Percentiles rank a stretch among this genome's conserved stretches.
These are phyloP conservation scores for Thera obeliscata DNA, from an alignment of 2,888 invertebrate genomes.

Conservation along the genomic window DNA sequence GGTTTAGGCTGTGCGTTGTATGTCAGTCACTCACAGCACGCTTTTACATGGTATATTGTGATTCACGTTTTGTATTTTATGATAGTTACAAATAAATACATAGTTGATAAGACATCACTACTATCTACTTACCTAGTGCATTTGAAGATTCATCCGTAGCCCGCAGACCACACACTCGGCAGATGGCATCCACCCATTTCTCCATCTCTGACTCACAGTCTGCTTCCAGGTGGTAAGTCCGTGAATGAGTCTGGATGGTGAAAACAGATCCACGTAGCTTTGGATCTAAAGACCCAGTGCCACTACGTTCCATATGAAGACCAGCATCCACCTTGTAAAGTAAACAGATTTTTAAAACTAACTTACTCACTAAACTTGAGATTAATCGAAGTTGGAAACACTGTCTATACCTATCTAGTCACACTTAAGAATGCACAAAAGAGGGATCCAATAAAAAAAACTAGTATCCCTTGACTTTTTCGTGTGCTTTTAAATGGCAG, in stretches of 20 bases:
- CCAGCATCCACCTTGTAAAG: slow-evolving; percentile 91
- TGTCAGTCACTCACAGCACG: too few species aligned
- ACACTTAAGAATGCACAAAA: too few species aligned
- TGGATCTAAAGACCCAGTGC: slow-evolving; percentile 89
- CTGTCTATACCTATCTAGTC: too few species aligned
- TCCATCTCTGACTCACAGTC: slow-evolving; percentile 97
- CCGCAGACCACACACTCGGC: slow-evolving; percentile 94
- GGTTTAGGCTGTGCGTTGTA: too few species aligned
- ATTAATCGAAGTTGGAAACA: too few species aligned
- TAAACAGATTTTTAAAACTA: not conserved
- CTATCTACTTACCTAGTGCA: slow-evolving; percentile 38
- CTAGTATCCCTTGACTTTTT: too few species aligned
- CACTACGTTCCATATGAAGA: slow-evolving; percentile 91
- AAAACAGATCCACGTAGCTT: slow-evolving; percentile 87
- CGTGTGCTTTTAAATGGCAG: too few species aligned
- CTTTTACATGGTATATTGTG: too few species aligned
- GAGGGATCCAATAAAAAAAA: too few species aligned
- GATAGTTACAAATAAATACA: too few species aligned
- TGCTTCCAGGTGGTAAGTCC: slow-evolving; percentile 96
- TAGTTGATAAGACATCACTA: not conserved
- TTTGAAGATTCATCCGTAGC: slow-evolving; percentile 85
- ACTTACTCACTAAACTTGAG: too few species aligned
- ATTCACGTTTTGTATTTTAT: too few species aligned
- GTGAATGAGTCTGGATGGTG: slow-evolving; percentile 93
- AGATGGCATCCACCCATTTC: slow-evolving; percentile 97